Evolutionary conservation across 2,113 vertebrate species (phyloP), one percentile per base, ranked within the genome.

Genomic region (Nanger granti): DNA sequence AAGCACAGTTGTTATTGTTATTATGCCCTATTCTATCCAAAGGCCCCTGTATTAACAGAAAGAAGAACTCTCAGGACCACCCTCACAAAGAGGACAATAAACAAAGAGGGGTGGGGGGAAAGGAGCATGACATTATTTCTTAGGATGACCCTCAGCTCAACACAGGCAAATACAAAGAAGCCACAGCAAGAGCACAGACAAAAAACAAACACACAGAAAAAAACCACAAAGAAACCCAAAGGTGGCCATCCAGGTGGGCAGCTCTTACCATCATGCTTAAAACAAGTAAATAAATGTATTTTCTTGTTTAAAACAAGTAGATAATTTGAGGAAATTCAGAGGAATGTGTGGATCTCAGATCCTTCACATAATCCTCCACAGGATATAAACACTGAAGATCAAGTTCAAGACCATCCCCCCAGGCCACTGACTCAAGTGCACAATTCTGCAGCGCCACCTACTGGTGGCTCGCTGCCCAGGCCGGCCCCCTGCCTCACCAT

Each of bases 271-370:
- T 20, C 37, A 66, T 13, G 28, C 20, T 96, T 64, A 64, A 57
- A 84, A 93, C 13, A 83, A 62, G 37, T 57, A 92, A 84, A 86
- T 44, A 44, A 34, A 84, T 41, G 83, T 84, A 55, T 84, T 14
- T 84, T 26, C 83, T 57, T 29, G 13, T 12, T 96, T 79, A 64
- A 79, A 89, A 89, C 24, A 73, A 85, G 37, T 41, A 89, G 84
- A 87, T n/a, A 82, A 85, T 44, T 92, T 92, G 34, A 89, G 88
- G 88, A 96, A 92, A 94, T 31, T 41, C 64, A 94, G 37, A 92
- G n/a, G 62, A 92, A 29, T 54, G 9, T 85, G 15, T 64, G 14
- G 26, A 29, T 87, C 54, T 95, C 66, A 93, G 87, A 91, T 8
- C 24, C 64, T 92, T 89, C 64, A 86, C 34, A 37, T 22, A 55